phyloP scores from a whole-genome alignment of 2,888 invertebrate species.

The Euproctis similis region DNA sequence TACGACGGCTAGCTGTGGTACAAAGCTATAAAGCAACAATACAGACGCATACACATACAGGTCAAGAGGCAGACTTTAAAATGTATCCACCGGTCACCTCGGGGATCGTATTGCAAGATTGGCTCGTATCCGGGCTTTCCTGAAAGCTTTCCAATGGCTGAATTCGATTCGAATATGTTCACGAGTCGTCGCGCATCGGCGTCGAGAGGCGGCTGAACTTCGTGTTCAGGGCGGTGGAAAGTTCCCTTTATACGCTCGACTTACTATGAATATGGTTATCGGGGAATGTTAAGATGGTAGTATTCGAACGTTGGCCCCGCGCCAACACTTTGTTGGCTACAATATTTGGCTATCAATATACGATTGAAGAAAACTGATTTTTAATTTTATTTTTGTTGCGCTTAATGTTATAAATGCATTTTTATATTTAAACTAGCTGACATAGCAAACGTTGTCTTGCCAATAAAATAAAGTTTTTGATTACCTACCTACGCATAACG shows the following conservation, averaged over 20 bases:
- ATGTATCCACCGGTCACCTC: slow-evolving; percentile 41
- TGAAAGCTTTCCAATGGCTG: slow-evolving; percentile 32
- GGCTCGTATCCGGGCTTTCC: slow-evolving; percentile 26
- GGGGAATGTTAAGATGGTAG: slow-evolving; percentile 51
- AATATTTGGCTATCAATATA: too few species aligned
- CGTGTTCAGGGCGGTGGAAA: slow-evolving; percentile 47
- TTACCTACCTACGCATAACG: too few species aligned
- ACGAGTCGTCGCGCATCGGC: slow-evolving; percentile 45
- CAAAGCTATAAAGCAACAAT: too few species aligned
- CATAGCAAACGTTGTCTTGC: too few species aligned
- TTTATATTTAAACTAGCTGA: too few species aligned
- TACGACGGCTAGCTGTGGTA: too few species aligned
- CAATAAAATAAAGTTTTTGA: too few species aligned
- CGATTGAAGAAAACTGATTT: too few species aligned
- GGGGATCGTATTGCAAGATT: slow-evolving; percentile 28
- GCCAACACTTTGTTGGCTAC: slow-evolving; percentile 44
- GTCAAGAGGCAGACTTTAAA: too few species aligned
- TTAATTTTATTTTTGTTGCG: too few species aligned
- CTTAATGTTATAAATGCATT: too few species aligned
- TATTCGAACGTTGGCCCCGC: slow-evolving; percentile 48
- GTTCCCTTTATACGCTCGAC: slow-evolving; percentile 45
- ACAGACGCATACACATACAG: too few species aligned
- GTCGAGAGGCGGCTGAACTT: slow-evolving; percentile 28
- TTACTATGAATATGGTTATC: slow-evolving; percentile 50
- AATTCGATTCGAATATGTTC: slow-evolving; percentile 50